Conservation (phyloP, 2,888 invertebrate species). For the Lithosia quadra region DNA sequence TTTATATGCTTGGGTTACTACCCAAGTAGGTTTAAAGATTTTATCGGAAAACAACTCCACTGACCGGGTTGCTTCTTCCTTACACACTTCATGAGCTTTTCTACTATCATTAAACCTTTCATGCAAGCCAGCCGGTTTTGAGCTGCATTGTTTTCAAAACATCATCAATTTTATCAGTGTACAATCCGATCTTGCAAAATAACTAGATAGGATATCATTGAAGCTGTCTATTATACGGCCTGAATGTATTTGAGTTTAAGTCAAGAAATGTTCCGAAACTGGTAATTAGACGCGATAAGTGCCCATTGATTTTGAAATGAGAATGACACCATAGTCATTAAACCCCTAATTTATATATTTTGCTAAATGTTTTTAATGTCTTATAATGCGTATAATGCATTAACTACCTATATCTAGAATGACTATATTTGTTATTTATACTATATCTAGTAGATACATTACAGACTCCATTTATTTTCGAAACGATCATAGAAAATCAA, state of each 20-base stretch:
- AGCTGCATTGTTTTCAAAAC: not conserved
- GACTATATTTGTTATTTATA: not conserved
- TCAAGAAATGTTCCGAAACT: not conserved
- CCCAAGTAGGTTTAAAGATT: no score
- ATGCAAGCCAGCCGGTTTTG: not conserved
- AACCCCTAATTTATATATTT: not conserved
- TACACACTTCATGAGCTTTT: not conserved
- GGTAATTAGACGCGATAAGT: not conserved
- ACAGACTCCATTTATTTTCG: not conserved
- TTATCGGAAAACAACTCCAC: not conserved
- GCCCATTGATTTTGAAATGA: not conserved
- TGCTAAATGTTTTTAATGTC: not conserved
- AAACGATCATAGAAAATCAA: not conserved
- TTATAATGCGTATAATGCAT: not conserved
- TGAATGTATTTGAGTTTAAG: not conserved
- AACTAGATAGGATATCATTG: not conserved
- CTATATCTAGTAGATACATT: not conserved
- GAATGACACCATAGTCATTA: not conserved
- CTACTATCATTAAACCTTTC: no score
- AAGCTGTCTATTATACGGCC: not conserved
- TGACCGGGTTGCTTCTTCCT: not conserved
- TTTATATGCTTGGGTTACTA: no score
- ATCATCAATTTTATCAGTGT: no score
- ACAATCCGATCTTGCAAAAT: not conserved
- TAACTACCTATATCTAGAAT: no score